Evolutionary conservation across 2,888 invertebrate genomes (phyloP).

Genomic region (Acanthococcus lagerstroemiae): DNA sequence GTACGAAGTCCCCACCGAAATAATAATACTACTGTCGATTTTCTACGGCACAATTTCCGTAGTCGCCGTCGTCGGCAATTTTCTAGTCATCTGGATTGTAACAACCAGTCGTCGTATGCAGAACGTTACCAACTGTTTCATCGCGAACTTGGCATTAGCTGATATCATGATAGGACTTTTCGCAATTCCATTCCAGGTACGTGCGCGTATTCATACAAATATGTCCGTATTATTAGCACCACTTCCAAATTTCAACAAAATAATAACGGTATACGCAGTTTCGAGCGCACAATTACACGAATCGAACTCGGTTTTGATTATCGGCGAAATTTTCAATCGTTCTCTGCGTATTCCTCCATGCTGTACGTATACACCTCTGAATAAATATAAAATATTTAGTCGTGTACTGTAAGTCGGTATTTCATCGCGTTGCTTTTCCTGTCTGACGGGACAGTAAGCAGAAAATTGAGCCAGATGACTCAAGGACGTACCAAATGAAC

Average conservation of each 20-base stretch:
- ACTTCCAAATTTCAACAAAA: not conserved
- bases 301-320: too few relatives aligned
- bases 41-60: conserved; percentile 74
- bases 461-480: too few relatives aligned
- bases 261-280: too few relatives aligned
- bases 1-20: conserved; percentile 62
- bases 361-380: too few relatives aligned
- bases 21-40: conserved; percentile 62
- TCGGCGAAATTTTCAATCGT: too few relatives aligned
- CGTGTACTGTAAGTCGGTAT: too few relatives aligned
- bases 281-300: not conserved
- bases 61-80: conserved; percentile 69
- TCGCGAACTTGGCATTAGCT: conserved; percentile 73
- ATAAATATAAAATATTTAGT: too few relatives aligned
- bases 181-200: conserved; percentile 68
- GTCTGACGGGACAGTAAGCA: too few relatives aligned
- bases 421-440: too few relatives aligned
- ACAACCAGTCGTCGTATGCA: conserved; percentile 67
- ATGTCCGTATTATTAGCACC: not conserved
- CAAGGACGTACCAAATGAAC: too few relatives aligned
- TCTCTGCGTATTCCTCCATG: too few relatives aligned
- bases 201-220: too few relatives aligned
- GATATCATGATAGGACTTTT: conserved; percentile 79
- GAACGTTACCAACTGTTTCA: conserved; percentile 75
- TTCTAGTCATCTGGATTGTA: conserved; percentile 76